Evolutionary conservation across 2,888 invertebrate species (phyloP), one percentile per base, ranked within the genome.

Genomic region (Parthenolecanium corni): DNA sequence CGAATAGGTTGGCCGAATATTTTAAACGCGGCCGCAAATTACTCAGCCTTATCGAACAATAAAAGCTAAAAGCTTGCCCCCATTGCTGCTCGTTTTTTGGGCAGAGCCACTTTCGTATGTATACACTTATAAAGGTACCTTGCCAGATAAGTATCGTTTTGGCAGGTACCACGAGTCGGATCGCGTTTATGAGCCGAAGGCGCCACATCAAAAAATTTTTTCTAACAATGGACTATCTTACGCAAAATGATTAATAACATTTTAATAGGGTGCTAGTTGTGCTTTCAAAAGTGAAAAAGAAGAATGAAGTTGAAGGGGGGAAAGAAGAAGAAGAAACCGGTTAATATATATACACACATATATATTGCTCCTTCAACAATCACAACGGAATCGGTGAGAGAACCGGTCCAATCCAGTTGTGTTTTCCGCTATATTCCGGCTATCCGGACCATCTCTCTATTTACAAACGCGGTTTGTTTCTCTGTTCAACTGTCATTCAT

Each of bases 401-500:
- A 61, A 61, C 61, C 49, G 61, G 61, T 61, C 51, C 58, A 61
- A 49, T 61, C 61, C 61, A 47, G 61, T 61, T 49, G 49, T 20
- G 49, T 49, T 14, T 23, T 61, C 49, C 31, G 31, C 31, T 51
- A 36, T 40, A 38, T 49, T 49, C 49, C 49, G 58, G 58, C 58
- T 47, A 58, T 58, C 61, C 51, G 51, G 49, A 49, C 31, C 4
- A 9, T 6, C 61, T 31, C 38, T 61, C 61, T 61, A 61, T 51
- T 61, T 61, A 61, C 61, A 49, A 61, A 61, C 61, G 47, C 38
- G 61, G 31, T 31, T n/a, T 61, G 20, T 47, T 36, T 49, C 36
- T 49, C 38, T 61, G 47, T 61, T 51, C n/a, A 61, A 61, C 61
- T 61, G 61, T 61, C 61, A 61, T 61, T 61, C 61, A 61, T 61